Evolutionary conservation across 2,888 invertebrate species (phyloP).

Genomic region (Latrodectus elegans): DNA sequence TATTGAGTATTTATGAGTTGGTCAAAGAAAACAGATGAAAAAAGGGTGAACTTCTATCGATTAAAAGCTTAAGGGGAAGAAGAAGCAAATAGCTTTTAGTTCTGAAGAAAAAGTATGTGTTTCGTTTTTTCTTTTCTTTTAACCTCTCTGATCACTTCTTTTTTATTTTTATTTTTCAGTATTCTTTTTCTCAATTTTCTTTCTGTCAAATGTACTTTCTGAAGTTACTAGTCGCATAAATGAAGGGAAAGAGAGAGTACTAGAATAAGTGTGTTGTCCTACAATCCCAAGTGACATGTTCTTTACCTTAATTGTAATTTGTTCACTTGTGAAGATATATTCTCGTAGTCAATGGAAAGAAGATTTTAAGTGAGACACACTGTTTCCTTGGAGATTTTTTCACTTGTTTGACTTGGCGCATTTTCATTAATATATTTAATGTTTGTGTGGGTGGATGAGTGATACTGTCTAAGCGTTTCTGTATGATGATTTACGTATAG

Average conservation of each 20-base stretch:
- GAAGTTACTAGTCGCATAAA: constrained; percentile 17
- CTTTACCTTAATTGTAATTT: not conserved
- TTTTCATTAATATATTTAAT: too few species aligned
- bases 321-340: not conserved
- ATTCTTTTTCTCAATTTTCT: not conserved
- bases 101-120: constrained; percentile 22
- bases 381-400: too few species aligned
- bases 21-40: constrained; percentile 11
- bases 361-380: too few species aligned
- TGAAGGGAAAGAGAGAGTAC: not conserved
- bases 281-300: not conserved
- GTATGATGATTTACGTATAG: too few species aligned
- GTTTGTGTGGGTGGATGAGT: too few species aligned
- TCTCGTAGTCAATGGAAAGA: too few species aligned
- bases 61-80: constrained; percentile 26
- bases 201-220: not conserved
- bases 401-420: too few species aligned
- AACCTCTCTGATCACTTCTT: not conserved
- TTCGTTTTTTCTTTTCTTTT: not conserved
- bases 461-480: too few species aligned
- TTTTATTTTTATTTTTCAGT: constrained; percentile 1
- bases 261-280: not conserved
- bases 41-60: constrained; percentile 32
- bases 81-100: constrained; percentile 28
- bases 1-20: constrained; percentile 49